Evolutionary conservation across 2,113 vertebrate genomes (phyloP).

Genomic region (Lophochroa leadbeateri): DNA sequence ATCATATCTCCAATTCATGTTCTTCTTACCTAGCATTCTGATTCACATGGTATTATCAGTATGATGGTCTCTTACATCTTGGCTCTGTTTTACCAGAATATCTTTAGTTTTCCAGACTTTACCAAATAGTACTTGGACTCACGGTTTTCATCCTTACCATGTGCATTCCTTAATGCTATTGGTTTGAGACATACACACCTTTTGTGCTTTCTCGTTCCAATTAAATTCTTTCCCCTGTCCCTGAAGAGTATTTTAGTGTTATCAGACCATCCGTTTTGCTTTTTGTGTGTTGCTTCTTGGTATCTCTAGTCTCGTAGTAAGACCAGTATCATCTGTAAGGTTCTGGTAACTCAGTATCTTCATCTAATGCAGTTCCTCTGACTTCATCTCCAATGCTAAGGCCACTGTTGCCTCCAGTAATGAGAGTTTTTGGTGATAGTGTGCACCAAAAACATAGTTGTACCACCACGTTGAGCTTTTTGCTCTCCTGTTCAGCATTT

Average conservation of each 20-base stretch:
- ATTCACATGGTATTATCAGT: not conserved
- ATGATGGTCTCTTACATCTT: not conserved
- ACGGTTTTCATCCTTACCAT: rapidly evolving
- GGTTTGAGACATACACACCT: not conserved
- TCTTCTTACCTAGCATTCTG: not conserved
- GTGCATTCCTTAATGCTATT: not conserved
- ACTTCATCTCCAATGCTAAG: not conserved
- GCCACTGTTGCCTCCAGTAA: not conserved
- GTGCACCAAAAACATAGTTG: not conserved
- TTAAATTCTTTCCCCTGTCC: not conserved
- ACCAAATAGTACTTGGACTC: not conserved
- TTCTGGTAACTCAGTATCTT: not conserved
- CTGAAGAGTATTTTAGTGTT: not conserved
- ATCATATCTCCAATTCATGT: not conserved
- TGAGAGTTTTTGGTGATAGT: not conserved
- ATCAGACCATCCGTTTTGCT: not conserved
- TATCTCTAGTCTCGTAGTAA: not conserved
- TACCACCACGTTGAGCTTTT: not conserved
- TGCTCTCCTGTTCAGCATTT: not conserved
- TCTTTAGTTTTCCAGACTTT: not conserved
- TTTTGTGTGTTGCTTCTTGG: not conserved
- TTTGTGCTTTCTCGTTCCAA: not conserved
- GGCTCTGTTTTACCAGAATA: not conserved
- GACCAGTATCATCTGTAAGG: not conserved
- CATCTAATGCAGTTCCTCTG: not conserved